Conservation (phyloP, 2,797 vertebrate species). For the Gorsachius magnificus region DNA sequence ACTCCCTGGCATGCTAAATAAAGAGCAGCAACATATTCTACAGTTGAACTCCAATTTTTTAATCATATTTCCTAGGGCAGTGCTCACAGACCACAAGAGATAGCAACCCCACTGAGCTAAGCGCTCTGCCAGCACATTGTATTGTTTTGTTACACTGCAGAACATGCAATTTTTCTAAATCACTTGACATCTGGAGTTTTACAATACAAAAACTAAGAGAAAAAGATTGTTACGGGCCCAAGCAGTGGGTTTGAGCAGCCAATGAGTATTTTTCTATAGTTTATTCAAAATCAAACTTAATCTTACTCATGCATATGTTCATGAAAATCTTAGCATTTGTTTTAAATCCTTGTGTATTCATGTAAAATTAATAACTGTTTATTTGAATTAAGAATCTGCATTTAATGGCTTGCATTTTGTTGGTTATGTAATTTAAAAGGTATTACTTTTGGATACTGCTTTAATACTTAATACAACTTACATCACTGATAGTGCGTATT, state of each 20-base stretch:
- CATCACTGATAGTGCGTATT: background rate
- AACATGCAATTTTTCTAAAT: background rate
- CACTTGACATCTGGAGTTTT: background rate
- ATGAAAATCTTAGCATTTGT: background rate
- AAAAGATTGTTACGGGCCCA: background rate
- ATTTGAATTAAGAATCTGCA: background rate
- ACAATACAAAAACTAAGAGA: background rate
- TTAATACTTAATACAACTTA: background rate
- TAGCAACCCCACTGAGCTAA: background rate
- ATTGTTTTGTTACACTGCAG: background rate
- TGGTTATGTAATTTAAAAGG: background rate
- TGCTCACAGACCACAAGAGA: background rate
- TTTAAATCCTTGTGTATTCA: background rate
- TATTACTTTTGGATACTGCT: background rate
- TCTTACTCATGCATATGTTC: rapidly evolving
- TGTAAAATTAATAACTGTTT: background rate
- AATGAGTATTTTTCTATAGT: background rate
- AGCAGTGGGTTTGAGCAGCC: background rate
- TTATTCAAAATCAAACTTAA: background rate
- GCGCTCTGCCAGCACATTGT: background rate
- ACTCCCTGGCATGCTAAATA: background rate
- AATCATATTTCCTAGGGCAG: background rate
- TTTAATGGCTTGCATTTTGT: background rate
- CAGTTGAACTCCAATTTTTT: background rate
- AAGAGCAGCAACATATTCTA: background rate